phyloP scores from a whole-genome alignment of 2,888 invertebrate genomes.

The Ornithoptera alexandrae region DNA sequence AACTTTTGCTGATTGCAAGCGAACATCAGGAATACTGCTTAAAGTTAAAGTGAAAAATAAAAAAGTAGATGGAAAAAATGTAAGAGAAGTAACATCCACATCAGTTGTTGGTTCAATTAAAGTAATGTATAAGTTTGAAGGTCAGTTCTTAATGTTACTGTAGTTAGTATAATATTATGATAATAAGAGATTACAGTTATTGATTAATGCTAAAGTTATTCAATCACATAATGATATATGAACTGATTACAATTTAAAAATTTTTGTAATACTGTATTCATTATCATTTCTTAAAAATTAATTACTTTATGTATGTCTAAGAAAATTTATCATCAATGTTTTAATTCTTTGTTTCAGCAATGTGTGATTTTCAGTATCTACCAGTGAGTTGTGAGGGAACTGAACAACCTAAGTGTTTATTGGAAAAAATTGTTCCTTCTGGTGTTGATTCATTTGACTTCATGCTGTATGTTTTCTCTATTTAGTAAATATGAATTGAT shows the following conservation, averaged over 20 bases:
- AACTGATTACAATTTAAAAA: too few relatives aligned
- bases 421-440: conserved; percentile 82
- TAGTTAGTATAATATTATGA: too few relatives aligned
- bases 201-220: too few relatives aligned
- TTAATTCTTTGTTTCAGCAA: conserved; percentile 73
- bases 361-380: conserved; percentile 96
- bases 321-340: too few relatives aligned
- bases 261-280: too few relatives aligned
- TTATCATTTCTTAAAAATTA: too few relatives aligned
- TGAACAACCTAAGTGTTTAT: conserved; percentile 77
- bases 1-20: conserved; percentile 84
- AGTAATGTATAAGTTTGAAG: conserved; percentile 82
- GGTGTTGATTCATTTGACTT: conserved; percentile 57
- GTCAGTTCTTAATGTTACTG: conserved; percentile 60
- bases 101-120: conserved; percentile 81
- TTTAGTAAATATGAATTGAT: background rate
- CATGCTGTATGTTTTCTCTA: conserved; percentile 48
- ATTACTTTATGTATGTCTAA: too few relatives aligned
- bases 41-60: conserved; percentile 84
- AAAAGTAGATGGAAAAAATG: conserved; percentile 57
- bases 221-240: too few relatives aligned
- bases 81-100: conserved; percentile 65
- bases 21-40: conserved; percentile 85
- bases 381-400: conserved; percentile 80
- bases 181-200: too few relatives aligned